Conservation (phyloP, 2,113 vertebrate genomes). For the Solea senegalensis region DNA sequence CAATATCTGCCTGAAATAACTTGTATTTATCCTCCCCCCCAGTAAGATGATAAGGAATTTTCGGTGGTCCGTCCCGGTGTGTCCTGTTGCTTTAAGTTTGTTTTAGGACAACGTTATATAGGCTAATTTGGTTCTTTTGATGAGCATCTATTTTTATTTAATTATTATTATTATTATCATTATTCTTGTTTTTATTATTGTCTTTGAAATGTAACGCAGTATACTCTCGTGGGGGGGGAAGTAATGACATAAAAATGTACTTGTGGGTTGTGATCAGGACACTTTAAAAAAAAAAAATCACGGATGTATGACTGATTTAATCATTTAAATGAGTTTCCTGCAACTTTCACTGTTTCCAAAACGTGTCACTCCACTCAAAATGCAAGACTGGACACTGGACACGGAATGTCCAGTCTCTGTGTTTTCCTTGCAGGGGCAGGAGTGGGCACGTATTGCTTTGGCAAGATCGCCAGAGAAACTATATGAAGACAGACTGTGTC, state of each 20-base stretch:
- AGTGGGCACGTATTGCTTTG: slow-evolving; percentile 50
- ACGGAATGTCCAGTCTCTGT: slow-evolving; percentile 44
- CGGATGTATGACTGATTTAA: neutral
- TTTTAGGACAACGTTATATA: neutral
- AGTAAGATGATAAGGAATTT: neutral
- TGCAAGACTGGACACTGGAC: slow-evolving; percentile 35
- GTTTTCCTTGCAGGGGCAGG: slow-evolving; percentile 46
- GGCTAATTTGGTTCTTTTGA: neutral
- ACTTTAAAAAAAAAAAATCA: neutral
- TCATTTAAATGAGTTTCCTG: neutral
- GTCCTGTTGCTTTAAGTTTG: slow-evolving; percentile 55
- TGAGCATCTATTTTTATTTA: slow-evolving; percentile 3
- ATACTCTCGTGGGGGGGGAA: neutral
- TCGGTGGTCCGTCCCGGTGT: neutral
- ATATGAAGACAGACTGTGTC: slow-evolving; percentile 13
- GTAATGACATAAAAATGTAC: neutral
- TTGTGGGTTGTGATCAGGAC: neutral
- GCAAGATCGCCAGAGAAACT: slow-evolving; percentile 36
- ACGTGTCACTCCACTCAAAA: slow-evolving; percentile 31
- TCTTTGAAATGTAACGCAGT: neutral
- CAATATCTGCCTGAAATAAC: slow-evolving; percentile 14
- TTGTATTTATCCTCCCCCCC: neutral
- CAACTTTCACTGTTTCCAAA: slow-evolving; percentile 36
- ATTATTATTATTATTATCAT: neutral
- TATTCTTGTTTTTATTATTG: neutral